These are phyloP conservation scores for Acrobasis suavella DNA, from an alignment of 2,888 invertebrate genomes.

Conservation along the genomic window DNA sequence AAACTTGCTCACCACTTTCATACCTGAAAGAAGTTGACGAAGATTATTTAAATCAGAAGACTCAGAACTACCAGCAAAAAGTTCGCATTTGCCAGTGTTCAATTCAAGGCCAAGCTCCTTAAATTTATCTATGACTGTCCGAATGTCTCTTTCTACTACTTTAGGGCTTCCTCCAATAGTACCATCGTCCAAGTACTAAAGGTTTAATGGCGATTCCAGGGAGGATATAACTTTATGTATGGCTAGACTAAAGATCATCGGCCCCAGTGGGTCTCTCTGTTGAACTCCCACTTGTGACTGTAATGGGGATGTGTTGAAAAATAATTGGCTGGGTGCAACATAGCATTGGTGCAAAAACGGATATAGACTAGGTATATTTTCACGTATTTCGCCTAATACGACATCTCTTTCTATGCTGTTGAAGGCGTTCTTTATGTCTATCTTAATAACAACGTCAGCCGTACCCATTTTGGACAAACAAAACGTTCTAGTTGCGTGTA, in stretches of 20 bases:
- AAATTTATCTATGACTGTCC: not conserved
- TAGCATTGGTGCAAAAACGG: not conserved
- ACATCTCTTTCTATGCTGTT: slow-evolving; percentile 1
- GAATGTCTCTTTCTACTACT: not conserved
- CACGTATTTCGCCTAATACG: not conserved
- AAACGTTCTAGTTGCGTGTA: not conserved
- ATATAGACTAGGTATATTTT: not conserved
- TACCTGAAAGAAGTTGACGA: not conserved
- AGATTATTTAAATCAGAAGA: not conserved
- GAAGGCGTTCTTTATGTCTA: not conserved
- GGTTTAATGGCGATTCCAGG: not conserved
- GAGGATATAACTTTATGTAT: not conserved
- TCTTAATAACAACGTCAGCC: not conserved
- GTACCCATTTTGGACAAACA: not conserved
- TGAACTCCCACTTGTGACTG: not conserved
- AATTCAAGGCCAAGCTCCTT: not conserved
- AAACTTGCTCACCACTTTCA: not conserved
- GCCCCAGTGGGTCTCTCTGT: not conserved
- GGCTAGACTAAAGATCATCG: not conserved
- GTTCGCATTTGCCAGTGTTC: not conserved
- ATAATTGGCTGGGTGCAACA: not conserved
- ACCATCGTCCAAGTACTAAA: not conserved
- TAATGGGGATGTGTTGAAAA: not conserved
- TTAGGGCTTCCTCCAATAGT: not conserved
- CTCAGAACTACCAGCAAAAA: not conserved